A percentile compares a stretch with the other conserved stretches of the same genome.
Conservation (phyloP, 2,888 invertebrate genomes). For the Metalampra italica region DNA sequence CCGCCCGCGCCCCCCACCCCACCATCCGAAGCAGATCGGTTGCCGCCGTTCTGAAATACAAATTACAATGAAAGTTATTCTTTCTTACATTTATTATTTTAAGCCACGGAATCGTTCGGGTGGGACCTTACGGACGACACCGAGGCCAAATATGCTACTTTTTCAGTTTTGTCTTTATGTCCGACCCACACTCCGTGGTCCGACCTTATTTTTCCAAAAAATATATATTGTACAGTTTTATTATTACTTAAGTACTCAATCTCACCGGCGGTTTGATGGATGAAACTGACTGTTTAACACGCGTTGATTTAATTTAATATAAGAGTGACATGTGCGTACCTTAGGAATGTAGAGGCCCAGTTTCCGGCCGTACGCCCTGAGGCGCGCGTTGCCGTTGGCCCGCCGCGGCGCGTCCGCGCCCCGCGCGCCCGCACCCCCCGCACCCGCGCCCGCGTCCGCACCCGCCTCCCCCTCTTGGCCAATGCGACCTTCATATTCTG, state of each 20-base stretch:
- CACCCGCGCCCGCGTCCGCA: constrained; percentile 18
- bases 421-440: constrained; percentile 19
- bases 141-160: too few species aligned
- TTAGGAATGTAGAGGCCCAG: constrained; percentile 72
- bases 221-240: too few species aligned
- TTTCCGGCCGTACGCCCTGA: constrained; percentile 65
- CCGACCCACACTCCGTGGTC: too few species aligned
- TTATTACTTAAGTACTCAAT: too few species aligned
- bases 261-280: too few species aligned
- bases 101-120: too few species aligned
- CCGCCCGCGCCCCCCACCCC: constrained; percentile 18
- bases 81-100: too few species aligned
- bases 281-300: too few species aligned
- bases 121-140: too few species aligned
- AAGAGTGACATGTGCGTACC: constrained; percentile 28
- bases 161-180: too few species aligned
- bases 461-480: constrained; percentile 31
- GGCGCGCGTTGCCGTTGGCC: constrained; percentile 54
- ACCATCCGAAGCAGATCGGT: constrained; percentile 21
- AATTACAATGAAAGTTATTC: not conserved
- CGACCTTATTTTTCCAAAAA: too few species aligned
- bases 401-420: constrained; percentile 16
- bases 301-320: too few species aligned
- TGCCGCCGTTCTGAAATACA: constrained; percentile 28
- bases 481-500: constrained; percentile 49